Conservation (phyloP, 2,888 invertebrate species). For the Unio pictorum region DNA sequence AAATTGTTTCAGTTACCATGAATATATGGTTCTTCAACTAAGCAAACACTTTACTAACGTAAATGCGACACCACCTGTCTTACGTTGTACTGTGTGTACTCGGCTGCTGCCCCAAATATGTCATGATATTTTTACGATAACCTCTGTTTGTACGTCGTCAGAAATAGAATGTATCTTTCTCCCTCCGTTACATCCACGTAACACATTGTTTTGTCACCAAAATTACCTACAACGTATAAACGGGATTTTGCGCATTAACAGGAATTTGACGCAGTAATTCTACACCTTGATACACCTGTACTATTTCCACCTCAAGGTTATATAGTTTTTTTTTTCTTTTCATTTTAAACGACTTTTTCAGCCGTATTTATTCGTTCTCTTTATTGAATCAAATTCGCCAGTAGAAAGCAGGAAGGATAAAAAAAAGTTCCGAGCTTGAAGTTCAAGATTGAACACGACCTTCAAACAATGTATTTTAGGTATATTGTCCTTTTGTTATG, state of each 20-base stretch:
- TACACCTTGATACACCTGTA: conserved; percentile 56
- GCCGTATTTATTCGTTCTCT: no score
- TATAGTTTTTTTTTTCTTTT: no score
- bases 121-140: conserved; percentile 70
- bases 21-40: no score
- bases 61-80: conserved; percentile 53
- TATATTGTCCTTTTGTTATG: no score
- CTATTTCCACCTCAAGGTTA: conserved; percentile 40
- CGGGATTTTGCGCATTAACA: not conserved
- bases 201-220: conserved; percentile 67
- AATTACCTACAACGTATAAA: conserved; percentile 65
- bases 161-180: conserved; percentile 64
- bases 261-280: conserved; percentile 35
- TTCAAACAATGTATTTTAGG: no score
- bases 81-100: conserved; percentile 54
- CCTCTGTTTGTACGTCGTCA: conserved; percentile 59
- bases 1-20: no score
- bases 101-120: conserved; percentile 65
- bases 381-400: no score
- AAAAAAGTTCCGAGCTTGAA: no score
- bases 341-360: no score
- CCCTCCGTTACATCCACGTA: conserved; percentile 64
- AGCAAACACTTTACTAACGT: no score
- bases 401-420: no score
- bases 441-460: no score